Conservation (phyloP, 2,888 invertebrate species). For the Heliconius erato region DNA sequence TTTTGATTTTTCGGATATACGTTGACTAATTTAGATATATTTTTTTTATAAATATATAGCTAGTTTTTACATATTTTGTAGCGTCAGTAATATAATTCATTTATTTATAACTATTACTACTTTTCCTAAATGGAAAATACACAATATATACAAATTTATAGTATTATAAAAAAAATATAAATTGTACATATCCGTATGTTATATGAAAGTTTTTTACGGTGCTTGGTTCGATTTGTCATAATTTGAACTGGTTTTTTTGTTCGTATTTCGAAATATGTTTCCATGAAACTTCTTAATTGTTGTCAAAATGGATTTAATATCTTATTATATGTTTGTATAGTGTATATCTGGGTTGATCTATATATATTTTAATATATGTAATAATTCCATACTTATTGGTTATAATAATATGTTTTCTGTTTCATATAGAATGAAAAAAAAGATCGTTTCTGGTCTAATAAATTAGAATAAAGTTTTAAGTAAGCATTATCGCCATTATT, state of each 20-base stretch:
- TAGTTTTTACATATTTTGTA: neutral
- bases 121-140: neutral
- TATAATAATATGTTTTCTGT: neutral
- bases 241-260: neutral
- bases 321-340: neutral
- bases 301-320: neutral
- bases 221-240: neutral
- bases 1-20: neutral
- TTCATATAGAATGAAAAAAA: neutral
- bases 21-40: neutral
- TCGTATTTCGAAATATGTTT: slow-evolving; percentile 10
- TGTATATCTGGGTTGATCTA: neutral
- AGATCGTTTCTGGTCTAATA: too few relatives aligned
- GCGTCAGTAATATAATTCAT: neutral
- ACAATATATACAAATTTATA: slow-evolving; percentile 19
- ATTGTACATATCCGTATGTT: slow-evolving; percentile 41
- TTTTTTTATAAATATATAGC: neutral
- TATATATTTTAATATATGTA: neutral
- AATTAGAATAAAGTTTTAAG: neutral
- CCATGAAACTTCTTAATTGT: neutral
- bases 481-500: neutral
- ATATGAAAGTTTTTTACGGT: neutral
- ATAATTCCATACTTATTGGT: neutral
- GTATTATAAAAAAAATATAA: slow-evolving; percentile 15
- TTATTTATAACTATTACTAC: neutral